Conservation (phyloP, 2,113 vertebrate genomes). For the Scortum barcoo region DNA sequence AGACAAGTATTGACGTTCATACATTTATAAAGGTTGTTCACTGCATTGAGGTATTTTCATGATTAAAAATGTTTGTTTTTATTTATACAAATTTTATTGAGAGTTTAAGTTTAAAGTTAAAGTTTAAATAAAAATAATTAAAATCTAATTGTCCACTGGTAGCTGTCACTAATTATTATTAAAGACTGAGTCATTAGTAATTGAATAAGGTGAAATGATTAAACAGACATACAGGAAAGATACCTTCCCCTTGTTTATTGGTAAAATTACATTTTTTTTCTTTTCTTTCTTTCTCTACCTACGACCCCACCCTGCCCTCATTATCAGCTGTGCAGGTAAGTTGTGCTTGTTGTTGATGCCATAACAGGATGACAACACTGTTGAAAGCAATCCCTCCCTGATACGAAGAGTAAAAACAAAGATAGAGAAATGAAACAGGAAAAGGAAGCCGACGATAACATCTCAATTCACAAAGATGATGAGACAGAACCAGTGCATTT, state of each 20-base stretch:
- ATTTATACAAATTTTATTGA: background rate
- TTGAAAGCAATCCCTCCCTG: constrained; percentile 75
- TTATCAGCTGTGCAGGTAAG: constrained; percentile 55
- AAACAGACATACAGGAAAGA: constrained; percentile 61
- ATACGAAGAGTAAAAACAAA: constrained; percentile 77
- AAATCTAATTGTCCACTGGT: background rate
- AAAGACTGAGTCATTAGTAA: background rate
- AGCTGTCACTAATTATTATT: background rate
- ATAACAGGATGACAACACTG: constrained; percentile 72
- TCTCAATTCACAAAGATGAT: constrained; percentile 75
- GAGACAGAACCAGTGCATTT: constrained; percentile 86
- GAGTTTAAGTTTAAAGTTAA: too few species aligned
- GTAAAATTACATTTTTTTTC: constrained; percentile 85
- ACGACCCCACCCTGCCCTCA: constrained; percentile 44
- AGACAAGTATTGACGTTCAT: too few species aligned
- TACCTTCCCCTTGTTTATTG: constrained; percentile 86
- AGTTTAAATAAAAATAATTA: background rate
- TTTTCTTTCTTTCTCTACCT: constrained; percentile 52
- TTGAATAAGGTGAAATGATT: constrained; percentile 39
- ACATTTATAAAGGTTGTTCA: background rate
- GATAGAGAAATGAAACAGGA: constrained; percentile 65
- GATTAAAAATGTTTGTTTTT: background rate
- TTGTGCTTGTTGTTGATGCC: constrained; percentile 81
- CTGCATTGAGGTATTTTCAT: too few species aligned
- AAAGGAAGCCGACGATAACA: constrained; percentile 64